Evolutionary conservation across 2,113 vertebrate genomes (phyloP), one percentile per base, ranked within the genome.

Genomic region (Xiphophorus couchianus): DNA sequence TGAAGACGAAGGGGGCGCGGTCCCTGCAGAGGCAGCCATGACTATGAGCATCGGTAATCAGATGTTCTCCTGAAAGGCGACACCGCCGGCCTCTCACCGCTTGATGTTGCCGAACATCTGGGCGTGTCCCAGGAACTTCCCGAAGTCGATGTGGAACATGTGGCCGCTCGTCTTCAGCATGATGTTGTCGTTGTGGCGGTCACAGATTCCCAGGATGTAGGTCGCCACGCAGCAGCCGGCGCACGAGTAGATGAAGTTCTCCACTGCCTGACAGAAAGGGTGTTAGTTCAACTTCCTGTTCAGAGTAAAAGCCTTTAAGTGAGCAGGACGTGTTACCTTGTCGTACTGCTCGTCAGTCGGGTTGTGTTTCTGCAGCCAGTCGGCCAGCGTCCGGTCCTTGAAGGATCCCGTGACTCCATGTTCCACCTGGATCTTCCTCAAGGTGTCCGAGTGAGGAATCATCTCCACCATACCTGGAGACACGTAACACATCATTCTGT

Each of bases 81-180:
- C 39, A 15, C 3, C 39, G 39, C 39, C 13, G 5, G 15, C 29
- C 1, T 0, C 95, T 94, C 77, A 99, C 98, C 98, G 94, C 82
- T 98, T 98, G 92, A 99, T 99, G 92, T 97, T 99, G 27, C 98
- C 98, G 0, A 99, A 98, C 98, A 99, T 99, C 94, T 99, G 98
- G 0, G 98, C 97, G 0, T 99, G 98, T 66, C 98, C 98, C 89
- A 99, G 94, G 90, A 99, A 99, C 86, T 97, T 95, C 37, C 98
- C 97, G 0, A 99, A 99, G 90, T 99, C 98, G 15, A 99, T 99
- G 91, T 99, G 98, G 89, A 99, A 99, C 97, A 99, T 99, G 93
- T 99, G 97, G 10, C 98, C 98, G 0, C 97, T 98, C 79, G 96
- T 97, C 92, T 97, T 98, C 75, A 99, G 94, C 98, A 99, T 99